Percentiles rank a stretch among this genome's conserved stretches.
Conservation (phyloP, 1,140 invertebrate species). For the Ceratina calcarata region DNA sequence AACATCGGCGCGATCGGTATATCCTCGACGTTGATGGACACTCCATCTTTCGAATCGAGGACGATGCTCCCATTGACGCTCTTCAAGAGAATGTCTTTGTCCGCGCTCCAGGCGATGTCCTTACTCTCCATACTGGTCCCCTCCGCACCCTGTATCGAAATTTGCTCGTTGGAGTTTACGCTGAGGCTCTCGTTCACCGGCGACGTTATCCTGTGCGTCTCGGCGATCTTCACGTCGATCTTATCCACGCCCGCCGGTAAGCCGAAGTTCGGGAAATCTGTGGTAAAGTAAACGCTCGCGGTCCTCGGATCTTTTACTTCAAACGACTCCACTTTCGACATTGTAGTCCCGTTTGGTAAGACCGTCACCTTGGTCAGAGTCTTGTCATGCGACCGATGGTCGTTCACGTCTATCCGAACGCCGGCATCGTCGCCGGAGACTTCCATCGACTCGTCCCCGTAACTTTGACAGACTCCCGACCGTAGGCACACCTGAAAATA, state of each 20-base stretch:
- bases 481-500: slow-evolving; percentile 70
- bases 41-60: slow-evolving; percentile 85
- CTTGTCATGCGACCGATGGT: slow-evolving; percentile 55
- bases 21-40: slow-evolving; percentile 86
- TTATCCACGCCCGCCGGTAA: slow-evolving; percentile 85
- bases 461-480: slow-evolving; percentile 83
- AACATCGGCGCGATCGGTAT: slow-evolving; percentile 84
- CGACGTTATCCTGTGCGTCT: slow-evolving; percentile 87
- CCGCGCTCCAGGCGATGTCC: slow-evolving; percentile 85
- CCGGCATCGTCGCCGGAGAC: slow-evolving; percentile 85
- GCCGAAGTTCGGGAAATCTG: slow-evolving; percentile 86
- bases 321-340: slow-evolving; percentile 86
- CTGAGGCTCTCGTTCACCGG: slow-evolving; percentile 85
- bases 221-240: slow-evolving; percentile 85
- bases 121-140: slow-evolving; percentile 84
- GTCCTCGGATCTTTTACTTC: slow-evolving; percentile 84
- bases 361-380: slow-evolving; percentile 63
- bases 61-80: slow-evolving; percentile 90
- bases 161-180: slow-evolving; percentile 83
- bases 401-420: slow-evolving; percentile 82
- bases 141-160: slow-evolving; percentile 85
- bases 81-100: slow-evolving; percentile 89
- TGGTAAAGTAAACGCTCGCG: slow-evolving; percentile 87
- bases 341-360: slow-evolving; percentile 82
- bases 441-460: slow-evolving; percentile 86